Evolutionary conservation across 1,140 invertebrate species (phyloP).

Genomic region (Mesaphorura yosii): DNA sequence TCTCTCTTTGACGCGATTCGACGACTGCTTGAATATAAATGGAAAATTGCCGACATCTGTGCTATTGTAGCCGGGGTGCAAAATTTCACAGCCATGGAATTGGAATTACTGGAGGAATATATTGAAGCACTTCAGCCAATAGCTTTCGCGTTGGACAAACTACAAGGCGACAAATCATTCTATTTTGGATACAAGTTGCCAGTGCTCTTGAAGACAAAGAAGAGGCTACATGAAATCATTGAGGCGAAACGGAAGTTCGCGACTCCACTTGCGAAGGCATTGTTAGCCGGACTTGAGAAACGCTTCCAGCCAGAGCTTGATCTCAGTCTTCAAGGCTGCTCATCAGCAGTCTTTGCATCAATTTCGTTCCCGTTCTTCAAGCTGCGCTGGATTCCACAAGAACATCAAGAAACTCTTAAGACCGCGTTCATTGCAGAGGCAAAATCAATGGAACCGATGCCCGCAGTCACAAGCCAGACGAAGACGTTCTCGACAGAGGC

Average conservation of each 20-base stretch:
- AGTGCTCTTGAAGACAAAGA: not conserved
- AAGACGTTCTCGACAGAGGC: not conserved
- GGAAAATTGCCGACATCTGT: not conserved
- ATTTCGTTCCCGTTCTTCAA: constrained; percentile 12
- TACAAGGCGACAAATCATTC: constrained; percentile 2
- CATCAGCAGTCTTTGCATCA: constrained; percentile 4
- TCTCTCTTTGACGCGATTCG: constrained; percentile 2
- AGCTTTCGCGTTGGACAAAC: constrained; percentile 1
- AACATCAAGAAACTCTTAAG: not conserved
- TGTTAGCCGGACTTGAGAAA: not conserved
- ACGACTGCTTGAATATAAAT: not conserved
- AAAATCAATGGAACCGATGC: not conserved
- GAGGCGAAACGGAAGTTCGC: not conserved
- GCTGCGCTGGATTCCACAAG: constrained; percentile 6
- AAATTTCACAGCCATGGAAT: not conserved
- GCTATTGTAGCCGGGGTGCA: not conserved
- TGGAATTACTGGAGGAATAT: constrained; percentile 7
- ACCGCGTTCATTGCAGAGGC: not conserved
- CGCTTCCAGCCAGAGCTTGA: not conserved
- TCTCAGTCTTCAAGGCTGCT: not conserved
- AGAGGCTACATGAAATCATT: not conserved
- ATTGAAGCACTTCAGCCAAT: not conserved
- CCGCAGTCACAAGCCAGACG: not conserved
- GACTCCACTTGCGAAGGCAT: not conserved
- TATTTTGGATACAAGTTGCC: constrained; percentile 8